phyloP scores from a whole-genome alignment of 1,140 invertebrate genomes.

The Zaprionus taronus region DNA sequence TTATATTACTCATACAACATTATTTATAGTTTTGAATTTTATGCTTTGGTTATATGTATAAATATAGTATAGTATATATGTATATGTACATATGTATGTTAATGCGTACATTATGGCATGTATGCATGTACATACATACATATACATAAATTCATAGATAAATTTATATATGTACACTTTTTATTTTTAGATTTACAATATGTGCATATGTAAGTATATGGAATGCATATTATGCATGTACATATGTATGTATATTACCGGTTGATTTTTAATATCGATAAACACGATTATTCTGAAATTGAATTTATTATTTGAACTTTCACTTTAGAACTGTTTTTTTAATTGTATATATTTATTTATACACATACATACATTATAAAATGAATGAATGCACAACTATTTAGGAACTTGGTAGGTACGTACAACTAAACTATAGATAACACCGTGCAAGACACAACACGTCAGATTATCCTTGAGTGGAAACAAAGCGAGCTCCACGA shows the following conservation, averaged over 20 bases:
- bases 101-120: not conserved
- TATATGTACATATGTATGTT: no score
- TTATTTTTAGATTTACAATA: conserved; percentile 13
- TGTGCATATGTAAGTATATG: conserved; percentile 5
- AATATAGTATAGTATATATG: no score
- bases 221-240: no score
- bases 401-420: conserved; percentile 57
- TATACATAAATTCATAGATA: no score
- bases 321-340: no score
- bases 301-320: no score
- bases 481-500: conserved; percentile 77
- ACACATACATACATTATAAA: no score
- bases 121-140: not conserved
- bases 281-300: not conserved
- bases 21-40: not conserved
- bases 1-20: not conserved
- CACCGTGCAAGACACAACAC: conserved; percentile 56
- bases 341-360: not conserved
- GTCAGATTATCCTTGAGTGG: conserved; percentile 52
- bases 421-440: conserved; percentile 75
- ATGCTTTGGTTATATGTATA: conserved; percentile 6
- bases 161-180: not conserved
- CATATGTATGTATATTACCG: conserved; percentile 5
- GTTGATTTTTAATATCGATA: not conserved
- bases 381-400: not conserved